Percentiles rank a stretch among this genome's conserved stretches.
Evolutionary conservation across 2,797 vertebrate genomes (phyloP).

Genomic region (Danio aesculapii): DNA sequence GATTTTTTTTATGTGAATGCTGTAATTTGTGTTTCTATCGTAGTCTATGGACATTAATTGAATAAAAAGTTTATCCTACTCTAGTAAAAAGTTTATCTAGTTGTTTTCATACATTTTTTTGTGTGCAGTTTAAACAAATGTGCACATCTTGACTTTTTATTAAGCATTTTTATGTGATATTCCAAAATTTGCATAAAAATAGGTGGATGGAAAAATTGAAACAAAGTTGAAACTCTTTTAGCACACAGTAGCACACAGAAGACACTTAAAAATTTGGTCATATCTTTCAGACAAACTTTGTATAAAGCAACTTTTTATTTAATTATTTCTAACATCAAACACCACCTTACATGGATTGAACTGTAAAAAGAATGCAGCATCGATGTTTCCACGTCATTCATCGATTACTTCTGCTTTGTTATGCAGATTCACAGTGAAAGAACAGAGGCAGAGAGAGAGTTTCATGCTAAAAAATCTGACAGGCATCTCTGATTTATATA

Average conservation of each 20-base stretch:
- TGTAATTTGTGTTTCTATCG: no score
- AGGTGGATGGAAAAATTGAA: no score
- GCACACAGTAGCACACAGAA: background rate
- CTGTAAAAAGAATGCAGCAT: slow-evolving; percentile 10
- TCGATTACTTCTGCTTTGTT: slow-evolving; percentile 39
- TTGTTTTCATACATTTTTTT: no score
- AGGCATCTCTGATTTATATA: slow-evolving; percentile 2
- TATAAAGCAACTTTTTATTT: background rate
- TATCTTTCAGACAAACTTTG: background rate
- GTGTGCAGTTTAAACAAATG: no score
- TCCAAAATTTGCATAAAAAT: no score
- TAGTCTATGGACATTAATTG: no score
- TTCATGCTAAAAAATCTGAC: background rate
- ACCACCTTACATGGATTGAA: background rate
- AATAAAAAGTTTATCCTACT: no score
- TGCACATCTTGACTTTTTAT: no score
- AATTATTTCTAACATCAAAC: slow-evolving; percentile 13
- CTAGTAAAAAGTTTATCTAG: no score
- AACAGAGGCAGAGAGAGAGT: background rate
- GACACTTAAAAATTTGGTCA: background rate
- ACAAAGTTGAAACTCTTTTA: no score
- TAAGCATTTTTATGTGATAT: no score
- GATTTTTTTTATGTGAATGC: no score
- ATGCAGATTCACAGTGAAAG: slow-evolving; percentile 27
- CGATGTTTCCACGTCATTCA: background rate